These are phyloP conservation scores for Athene noctua DNA, from an alignment of 2,113 vertebrate genomes.

Conservation along the genomic window DNA sequence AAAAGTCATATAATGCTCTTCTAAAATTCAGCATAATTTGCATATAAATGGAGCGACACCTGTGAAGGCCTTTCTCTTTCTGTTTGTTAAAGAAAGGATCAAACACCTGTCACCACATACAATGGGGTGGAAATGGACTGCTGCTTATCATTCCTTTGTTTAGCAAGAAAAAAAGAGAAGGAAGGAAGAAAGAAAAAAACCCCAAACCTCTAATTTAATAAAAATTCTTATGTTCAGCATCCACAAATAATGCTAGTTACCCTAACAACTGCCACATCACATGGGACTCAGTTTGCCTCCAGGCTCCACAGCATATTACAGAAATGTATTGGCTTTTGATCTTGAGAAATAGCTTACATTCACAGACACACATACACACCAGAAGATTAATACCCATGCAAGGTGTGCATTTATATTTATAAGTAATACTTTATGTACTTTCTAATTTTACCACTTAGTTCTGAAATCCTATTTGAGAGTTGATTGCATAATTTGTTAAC, in stretches of 20 bases:
- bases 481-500: neutral
- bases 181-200: neutral
- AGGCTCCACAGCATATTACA: neutral
- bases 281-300: slow-evolving; percentile 1
- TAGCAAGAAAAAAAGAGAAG: neutral
- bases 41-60: slow-evolving; percentile 3
- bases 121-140: neutral
- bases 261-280: slow-evolving; percentile 46
- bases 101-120: slow-evolving; percentile 36
- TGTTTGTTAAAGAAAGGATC: slow-evolving; percentile 1
- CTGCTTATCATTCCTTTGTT: slow-evolving; percentile 22
- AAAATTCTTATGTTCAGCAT: neutral
- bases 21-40: slow-evolving; percentile 7
- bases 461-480: neutral
- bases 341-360: neutral
- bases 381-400: neutral
- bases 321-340: neutral
- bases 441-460: neutral
- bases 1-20: slow-evolving; percentile 16
- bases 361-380: neutral
- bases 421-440: neutral
- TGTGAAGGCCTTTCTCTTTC: neutral
- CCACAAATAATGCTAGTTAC: slow-evolving; percentile 53
- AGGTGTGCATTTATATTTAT: neutral
- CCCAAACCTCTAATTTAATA: neutral